Evolutionary conservation across 2,113 vertebrate species (phyloP).

Genomic region (Atherinomorus stipes): DNA sequence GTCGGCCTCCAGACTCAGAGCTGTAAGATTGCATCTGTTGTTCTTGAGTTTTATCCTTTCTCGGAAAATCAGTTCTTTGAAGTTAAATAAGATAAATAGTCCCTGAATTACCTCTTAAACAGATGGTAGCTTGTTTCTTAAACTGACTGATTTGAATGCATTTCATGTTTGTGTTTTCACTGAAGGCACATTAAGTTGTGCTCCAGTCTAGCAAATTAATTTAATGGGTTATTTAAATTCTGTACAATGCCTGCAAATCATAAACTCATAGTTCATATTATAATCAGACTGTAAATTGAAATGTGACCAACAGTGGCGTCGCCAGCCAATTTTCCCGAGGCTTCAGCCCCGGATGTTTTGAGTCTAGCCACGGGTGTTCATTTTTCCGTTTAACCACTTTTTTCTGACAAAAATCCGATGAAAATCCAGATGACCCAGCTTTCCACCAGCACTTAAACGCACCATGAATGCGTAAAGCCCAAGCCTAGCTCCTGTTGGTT

Average conservation of each 20-base stretch:
- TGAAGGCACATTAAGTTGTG: not conserved
- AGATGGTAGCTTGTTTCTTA: not conserved
- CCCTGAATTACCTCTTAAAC: not conserved
- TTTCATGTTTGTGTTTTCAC: not conserved
- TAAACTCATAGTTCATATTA: not conserved
- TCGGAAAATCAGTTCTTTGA: slow-evolving; percentile 4
- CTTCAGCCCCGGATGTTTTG: no score
- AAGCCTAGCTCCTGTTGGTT: no score
- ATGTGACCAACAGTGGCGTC: no score
- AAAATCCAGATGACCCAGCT: no score
- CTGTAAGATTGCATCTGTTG: slow-evolving; percentile 11
- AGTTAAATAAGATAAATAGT: slow-evolving; percentile 1
- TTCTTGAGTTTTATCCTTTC: slow-evolving; percentile 17
- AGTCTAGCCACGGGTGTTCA: no score
- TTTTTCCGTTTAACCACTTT: no score
- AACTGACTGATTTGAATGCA: not conserved
- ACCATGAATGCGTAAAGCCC: no score
- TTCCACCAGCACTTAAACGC: no score
- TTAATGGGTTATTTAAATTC: not conserved
- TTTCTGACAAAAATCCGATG: no score
- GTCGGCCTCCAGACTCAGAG: slow-evolving; percentile 20
- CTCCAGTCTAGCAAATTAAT: not conserved
- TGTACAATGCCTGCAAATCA: not conserved
- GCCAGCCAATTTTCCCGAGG: no score
- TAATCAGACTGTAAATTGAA: not conserved